Evolutionary conservation across 2,888 invertebrate species (phyloP).

Genomic region (Mesopsocus fuscifrons): DNA sequence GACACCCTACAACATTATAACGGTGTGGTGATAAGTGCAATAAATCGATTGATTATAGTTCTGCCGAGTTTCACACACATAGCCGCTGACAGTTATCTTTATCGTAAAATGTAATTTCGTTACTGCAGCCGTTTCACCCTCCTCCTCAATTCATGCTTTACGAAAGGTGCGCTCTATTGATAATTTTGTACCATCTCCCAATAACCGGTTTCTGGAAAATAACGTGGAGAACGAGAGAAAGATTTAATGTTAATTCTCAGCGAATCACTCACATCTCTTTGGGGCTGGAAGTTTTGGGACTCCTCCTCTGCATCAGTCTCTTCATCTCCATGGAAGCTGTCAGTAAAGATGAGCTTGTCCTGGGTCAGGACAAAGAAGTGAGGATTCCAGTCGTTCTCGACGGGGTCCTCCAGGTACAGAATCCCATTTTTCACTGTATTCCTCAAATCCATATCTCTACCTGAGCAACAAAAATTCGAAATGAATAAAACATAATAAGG

Average conservation of each 20-base stretch:
- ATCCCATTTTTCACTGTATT: constrained; percentile 80
- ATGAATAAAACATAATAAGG: not conserved
- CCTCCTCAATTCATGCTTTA: too few species aligned
- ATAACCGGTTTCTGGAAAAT: too few species aligned
- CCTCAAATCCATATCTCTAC: constrained; percentile 53
- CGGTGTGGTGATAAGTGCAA: too few species aligned
- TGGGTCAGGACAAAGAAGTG: constrained; percentile 86
- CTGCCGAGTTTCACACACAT: too few species aligned
- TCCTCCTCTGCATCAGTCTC: constrained; percentile 31
- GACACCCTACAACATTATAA: constrained; percentile 27
- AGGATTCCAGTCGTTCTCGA: constrained; percentile 78
- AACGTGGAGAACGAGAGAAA: too few species aligned
- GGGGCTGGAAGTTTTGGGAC: constrained; percentile 30
- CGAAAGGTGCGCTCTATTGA: too few species aligned
- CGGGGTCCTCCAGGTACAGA: constrained; percentile 71
- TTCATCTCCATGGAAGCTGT: constrained; percentile 33
- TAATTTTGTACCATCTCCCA: too few species aligned
- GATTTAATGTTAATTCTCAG: too few species aligned
- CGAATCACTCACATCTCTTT: constrained; percentile 27
- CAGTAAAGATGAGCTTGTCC: constrained; percentile 73
- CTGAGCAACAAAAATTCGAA: constrained; percentile 18
- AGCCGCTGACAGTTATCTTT: too few species aligned
- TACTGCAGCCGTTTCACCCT: too few species aligned
- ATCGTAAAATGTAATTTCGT: too few species aligned
- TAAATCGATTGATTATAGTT: too few species aligned